phyloP scores from a whole-genome alignment of 2,113 vertebrate genomes.

The Ictalurus punctatus region DNA sequence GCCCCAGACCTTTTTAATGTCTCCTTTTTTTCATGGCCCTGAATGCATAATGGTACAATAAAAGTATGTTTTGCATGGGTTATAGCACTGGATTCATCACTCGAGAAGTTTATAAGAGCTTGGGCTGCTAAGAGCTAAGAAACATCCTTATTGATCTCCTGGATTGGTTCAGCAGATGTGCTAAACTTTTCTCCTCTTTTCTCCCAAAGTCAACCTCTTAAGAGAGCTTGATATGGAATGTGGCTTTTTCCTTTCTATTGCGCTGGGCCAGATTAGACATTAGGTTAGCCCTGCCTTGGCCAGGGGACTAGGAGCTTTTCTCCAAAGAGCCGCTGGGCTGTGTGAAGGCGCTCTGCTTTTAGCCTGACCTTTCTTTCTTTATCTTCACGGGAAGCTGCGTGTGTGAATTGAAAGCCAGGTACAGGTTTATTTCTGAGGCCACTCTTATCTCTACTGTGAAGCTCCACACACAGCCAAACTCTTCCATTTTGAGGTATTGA shows the following conservation, averaged over 20 bases:
- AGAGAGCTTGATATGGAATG: constrained; percentile 42
- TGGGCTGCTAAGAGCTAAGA: not conserved
- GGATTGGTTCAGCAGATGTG: constrained; percentile 25
- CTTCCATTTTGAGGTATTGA: constrained; percentile 47
- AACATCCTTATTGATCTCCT: constrained; percentile 42
- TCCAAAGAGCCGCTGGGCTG: constrained; percentile 44
- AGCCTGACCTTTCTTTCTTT: constrained; percentile 49
- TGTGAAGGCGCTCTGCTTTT: constrained; percentile 43
- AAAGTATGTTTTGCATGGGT: not conserved
- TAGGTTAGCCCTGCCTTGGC: constrained; percentile 45
- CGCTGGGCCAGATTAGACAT: constrained; percentile 46
- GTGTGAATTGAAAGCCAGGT: constrained; percentile 45
- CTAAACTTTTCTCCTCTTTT: constrained; percentile 40
- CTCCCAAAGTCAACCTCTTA: constrained; percentile 42
- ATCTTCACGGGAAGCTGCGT: constrained; percentile 46
- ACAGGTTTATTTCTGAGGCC: constrained; percentile 49
- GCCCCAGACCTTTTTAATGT: not conserved
- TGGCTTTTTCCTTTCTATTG: constrained; percentile 44
- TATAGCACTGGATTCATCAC: not conserved
- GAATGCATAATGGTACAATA: not conserved
- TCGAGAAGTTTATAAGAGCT: not conserved
- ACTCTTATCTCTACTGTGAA: constrained; percentile 47
- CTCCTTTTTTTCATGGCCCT: not conserved
- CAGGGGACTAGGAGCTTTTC: constrained; percentile 42
- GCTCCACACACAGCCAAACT: constrained; percentile 42